Conservation (phyloP, 2,113 vertebrate genomes). For the Probosciger aterrimus region DNA sequence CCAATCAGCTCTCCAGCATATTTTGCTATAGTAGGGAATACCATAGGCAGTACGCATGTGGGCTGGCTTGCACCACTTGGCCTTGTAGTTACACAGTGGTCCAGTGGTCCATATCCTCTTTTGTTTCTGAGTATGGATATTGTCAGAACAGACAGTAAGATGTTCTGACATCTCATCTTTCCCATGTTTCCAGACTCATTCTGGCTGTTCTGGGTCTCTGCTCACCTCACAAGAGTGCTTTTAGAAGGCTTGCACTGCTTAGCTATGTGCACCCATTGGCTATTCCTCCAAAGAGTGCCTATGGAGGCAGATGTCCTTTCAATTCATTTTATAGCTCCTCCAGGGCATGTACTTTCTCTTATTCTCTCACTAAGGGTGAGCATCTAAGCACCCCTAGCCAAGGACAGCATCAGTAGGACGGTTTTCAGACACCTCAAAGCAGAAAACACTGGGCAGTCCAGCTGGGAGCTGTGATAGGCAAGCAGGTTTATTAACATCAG, state of each 20-base stretch:
- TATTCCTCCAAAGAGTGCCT: neutral
- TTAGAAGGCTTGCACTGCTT: neutral
- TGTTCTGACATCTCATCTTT: rapidly evolving
- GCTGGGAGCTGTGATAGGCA: neutral
- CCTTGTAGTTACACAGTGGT: neutral
- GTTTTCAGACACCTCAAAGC: neutral
- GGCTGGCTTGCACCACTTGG: neutral
- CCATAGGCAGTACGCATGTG: neutral
- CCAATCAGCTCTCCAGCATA: neutral
- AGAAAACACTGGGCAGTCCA: neutral
- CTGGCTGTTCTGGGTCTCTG: neutral
- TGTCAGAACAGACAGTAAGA: neutral
- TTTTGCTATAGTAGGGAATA: neutral
- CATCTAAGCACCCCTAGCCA: neutral
- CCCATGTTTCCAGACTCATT: neutral
- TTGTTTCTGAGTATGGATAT: neutral
- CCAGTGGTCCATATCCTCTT: neutral
- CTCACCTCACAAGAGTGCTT: neutral
- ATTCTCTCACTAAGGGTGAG: neutral
- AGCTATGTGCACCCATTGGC: neutral
- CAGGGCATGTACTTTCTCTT: neutral
- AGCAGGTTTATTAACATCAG: neutral
- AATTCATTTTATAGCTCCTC: neutral
- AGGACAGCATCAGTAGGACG: neutral
- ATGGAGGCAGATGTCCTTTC: neutral